Conservation (phyloP, 1,140 invertebrate species). For the Orchesella cincta region DNA sequence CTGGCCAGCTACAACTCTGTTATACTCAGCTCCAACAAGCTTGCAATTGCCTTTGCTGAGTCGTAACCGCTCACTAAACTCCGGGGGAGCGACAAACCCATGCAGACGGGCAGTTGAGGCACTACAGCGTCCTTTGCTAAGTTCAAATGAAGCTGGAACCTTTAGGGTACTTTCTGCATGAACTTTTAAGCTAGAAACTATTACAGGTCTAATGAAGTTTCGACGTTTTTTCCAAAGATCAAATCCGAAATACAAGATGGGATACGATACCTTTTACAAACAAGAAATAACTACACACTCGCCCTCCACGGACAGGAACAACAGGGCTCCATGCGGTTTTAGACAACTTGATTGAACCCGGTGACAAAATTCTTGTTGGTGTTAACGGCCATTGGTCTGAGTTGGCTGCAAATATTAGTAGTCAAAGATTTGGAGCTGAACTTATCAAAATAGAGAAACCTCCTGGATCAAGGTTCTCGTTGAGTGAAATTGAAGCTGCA, state of each 20-base stretch:
- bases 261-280: conserved; percentile 81
- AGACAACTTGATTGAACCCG: conserved; percentile 73
- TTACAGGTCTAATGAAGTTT: too few species aligned
- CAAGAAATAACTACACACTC: conserved; percentile 73
- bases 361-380: conserved; percentile 71
- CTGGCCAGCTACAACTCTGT: too few species aligned
- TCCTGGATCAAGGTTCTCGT: conserved; percentile 61
- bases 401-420: conserved; percentile 72
- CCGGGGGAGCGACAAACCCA: too few species aligned
- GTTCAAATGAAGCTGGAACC: too few species aligned
- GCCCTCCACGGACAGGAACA: conserved; percentile 79
- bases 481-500: conserved; percentile 63
- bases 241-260: conserved; percentile 82
- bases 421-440: conserved; percentile 59
- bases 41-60: too few species aligned
- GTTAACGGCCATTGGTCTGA: conserved; percentile 79
- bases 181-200: too few species aligned
- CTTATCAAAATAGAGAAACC: conserved; percentile 58
- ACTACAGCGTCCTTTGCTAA: too few species aligned
- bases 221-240: conserved; percentile 65
- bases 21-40: too few species aligned
- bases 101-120: too few species aligned
- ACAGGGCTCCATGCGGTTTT: conserved; percentile 78
- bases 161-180: too few species aligned
- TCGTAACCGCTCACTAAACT: too few species aligned